Conservation (phyloP, 1,140 invertebrate species). For the Drosophila repletoides region DNA sequence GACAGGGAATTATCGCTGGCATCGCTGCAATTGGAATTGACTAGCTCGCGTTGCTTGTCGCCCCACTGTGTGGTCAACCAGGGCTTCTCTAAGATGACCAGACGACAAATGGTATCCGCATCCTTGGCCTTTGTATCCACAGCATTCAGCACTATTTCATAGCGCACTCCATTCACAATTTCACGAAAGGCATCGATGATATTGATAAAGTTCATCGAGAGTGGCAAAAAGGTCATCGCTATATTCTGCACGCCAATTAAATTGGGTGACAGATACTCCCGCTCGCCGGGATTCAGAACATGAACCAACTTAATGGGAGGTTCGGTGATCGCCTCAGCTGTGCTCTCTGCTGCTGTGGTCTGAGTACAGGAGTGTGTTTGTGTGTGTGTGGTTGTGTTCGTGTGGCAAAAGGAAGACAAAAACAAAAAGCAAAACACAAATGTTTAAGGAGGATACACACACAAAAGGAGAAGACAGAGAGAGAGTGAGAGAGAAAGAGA, state of each 20-base stretch:
- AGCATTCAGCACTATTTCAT: constrained; percentile 74
- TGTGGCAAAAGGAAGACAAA: constrained; percentile 53
- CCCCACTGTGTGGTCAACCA: constrained; percentile 79
- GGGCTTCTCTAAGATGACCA: constrained; percentile 78
- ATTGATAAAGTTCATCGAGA: constrained; percentile 74
- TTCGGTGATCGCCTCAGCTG: constrained; percentile 56
- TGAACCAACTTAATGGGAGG: constrained; percentile 73
- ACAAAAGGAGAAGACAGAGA: constrained; percentile 9
- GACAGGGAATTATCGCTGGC: constrained; percentile 45
- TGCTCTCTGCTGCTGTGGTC: constrained; percentile 18
- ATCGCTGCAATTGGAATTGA: constrained; percentile 71
- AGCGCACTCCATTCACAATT: constrained; percentile 77
- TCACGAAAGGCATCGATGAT: constrained; percentile 77
- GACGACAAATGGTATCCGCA: constrained; percentile 64
- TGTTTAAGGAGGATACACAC: constrained; percentile 63
- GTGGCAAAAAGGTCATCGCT: constrained; percentile 75
- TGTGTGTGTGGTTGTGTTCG: constrained; percentile 10
- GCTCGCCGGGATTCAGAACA: constrained; percentile 76
- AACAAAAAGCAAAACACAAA: constrained; percentile 76
- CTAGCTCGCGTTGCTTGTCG: constrained; percentile 72
- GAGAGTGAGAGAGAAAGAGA: background rate
- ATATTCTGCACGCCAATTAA: constrained; percentile 81
- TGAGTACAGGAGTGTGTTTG: no score
- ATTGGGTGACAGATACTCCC: constrained; percentile 78
- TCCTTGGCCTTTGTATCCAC: constrained; percentile 65